Evolutionary conservation across 2,797 vertebrate genomes (phyloP), one percentile per base, ranked within the genome.

Genomic region (Pristis pectinata): DNA sequence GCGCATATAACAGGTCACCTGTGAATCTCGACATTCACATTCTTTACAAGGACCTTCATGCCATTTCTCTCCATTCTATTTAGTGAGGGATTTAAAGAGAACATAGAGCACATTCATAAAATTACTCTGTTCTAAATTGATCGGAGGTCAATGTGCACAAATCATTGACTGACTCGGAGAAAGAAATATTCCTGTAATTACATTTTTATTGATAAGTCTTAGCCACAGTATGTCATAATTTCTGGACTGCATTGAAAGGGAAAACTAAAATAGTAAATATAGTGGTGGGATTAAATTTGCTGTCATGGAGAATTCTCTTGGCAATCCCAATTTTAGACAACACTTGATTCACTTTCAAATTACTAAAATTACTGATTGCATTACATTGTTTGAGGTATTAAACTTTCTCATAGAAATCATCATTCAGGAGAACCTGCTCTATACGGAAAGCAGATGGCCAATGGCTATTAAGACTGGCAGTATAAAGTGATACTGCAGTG

Each of bases 1-100:
- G 6, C 95, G 97, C 94, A 97, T 96, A 59, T 98, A 99, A 96
- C 99, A 99, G n/a, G 96, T 97, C 95, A 98, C 97, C 82, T 95
- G 97, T 0, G 96, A 95, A 0, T 96, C 95, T 3, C 6, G 96
- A 95, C 99, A 99, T 89, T 98, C 96, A 0, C 99, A 99, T 27
- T 98, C 95, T 3, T 95, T 95, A 94, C 99, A 99, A 0, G 79
- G 95, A 3, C 97, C 97, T 0, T 98, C 98, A 0, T 95, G 95
- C 98, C 98, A 98, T 1, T 93, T 96, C 94, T 97, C 96, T 24
- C 97, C 96, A 0, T 97, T 96, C 98, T 98, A 95, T 59, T 37
- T 0, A 41, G 22, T 95, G 2, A 94, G 95, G 10, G 94, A 82
- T 93, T 53, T 93, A 30, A 74, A 53, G 92, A 67, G 59, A 89